Conservation (phyloP, 2,797 vertebrate genomes). For the Cyprinodon diabolis region DNA sequence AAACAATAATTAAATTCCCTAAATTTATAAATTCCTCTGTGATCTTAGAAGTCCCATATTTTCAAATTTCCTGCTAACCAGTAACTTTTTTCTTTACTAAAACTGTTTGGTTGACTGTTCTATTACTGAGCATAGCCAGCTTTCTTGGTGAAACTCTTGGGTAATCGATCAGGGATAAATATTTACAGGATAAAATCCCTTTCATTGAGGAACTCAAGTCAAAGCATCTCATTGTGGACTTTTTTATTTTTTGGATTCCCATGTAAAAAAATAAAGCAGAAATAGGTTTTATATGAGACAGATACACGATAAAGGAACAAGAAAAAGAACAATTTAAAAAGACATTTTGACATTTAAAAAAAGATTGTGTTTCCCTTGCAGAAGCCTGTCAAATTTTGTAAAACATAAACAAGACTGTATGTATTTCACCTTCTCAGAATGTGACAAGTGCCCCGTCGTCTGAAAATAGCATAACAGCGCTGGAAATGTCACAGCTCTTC, state of each 20-base stretch:
- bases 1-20: no score
- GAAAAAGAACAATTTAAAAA: conserved; percentile 9
- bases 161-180: background rate
- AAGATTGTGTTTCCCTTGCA: conserved; percentile 17
- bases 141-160: background rate
- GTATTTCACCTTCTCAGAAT: conserved; percentile 23
- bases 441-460: conserved; percentile 24
- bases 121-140: no score
- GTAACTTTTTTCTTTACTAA: no score
- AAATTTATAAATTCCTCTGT: no score
- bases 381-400: conserved; percentile 8
- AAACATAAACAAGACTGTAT: conserved; percentile 4
- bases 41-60: no score
- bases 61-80: no score
- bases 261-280: background rate
- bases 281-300: conserved; percentile 1
- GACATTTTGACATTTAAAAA: conserved; percentile 40
- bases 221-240: background rate
- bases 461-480: conserved; percentile 20
- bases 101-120: no score
- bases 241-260: background rate
- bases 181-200: background rate
- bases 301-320: background rate
- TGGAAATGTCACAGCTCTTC: conserved; percentile 42
- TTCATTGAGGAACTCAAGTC: background rate